These are phyloP conservation scores for Colletes latitarsis DNA, from an alignment of 1,140 invertebrate species.

Conservation along the genomic window DNA sequence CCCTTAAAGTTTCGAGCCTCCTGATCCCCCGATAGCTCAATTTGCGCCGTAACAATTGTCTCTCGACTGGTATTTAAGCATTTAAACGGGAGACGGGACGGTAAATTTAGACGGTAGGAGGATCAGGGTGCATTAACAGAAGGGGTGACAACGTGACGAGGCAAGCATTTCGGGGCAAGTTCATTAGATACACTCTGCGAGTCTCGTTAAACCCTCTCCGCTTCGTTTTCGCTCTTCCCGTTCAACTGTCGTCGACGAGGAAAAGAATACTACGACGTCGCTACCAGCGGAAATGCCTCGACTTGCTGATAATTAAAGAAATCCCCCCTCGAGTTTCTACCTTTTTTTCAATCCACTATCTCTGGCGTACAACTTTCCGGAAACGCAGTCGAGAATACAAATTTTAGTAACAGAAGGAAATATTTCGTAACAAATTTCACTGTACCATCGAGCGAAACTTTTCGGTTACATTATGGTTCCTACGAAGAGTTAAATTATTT, in stretches of 20 bases:
- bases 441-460: too few relatives aligned
- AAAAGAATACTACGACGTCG: background rate
- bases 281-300: background rate
- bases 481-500: too few relatives aligned
- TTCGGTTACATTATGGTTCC: too few relatives aligned
- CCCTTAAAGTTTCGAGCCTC: too few relatives aligned
- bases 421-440: too few relatives aligned
- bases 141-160: conserved; percentile 2
- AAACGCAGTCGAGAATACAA: too few relatives aligned
- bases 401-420: too few relatives aligned
- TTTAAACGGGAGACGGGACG: background rate
- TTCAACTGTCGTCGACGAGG: background rate
- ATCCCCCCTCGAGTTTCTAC: background rate
- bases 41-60: background rate
- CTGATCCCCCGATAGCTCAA: background rate
- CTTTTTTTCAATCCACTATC: background rate
- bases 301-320: conserved; percentile 33
- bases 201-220: conserved; percentile 30
- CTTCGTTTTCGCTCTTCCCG: background rate
- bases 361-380: too few relatives aligned
- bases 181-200: conserved; percentile 5
- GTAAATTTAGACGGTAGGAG: background rate
- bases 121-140: background rate
- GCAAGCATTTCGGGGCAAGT: conserved; percentile 5
- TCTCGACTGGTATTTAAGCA: background rate